These are phyloP conservation scores for Agrotis clavis DNA, from an alignment of 2,888 invertebrate genomes.

Conservation along the genomic window DNA sequence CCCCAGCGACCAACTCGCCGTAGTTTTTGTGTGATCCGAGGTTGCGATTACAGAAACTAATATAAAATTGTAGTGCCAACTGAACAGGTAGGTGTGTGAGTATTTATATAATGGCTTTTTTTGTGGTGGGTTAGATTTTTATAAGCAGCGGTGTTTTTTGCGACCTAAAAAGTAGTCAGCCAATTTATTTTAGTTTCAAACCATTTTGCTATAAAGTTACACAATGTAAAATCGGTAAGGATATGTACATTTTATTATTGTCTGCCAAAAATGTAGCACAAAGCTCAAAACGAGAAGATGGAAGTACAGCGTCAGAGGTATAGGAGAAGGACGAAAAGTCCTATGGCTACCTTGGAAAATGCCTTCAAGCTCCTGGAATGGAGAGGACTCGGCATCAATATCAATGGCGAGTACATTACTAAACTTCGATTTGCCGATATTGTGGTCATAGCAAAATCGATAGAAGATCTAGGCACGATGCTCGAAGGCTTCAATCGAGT, in stretches of 20 bases:
- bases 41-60: constrained; percentile 65
- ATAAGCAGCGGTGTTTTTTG: constrained; percentile 25
- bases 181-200: constrained; percentile 15
- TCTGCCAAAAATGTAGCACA: constrained; percentile 1
- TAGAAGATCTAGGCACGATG: too few species aligned
- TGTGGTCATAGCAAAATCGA: too few species aligned
- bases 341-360: too few species aligned
- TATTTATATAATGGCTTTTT: constrained; percentile 34
- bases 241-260: neutral
- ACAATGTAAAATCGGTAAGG: constrained; percentile 5
- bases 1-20: constrained; percentile 66
- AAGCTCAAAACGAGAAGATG: too few species aligned
- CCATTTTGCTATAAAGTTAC: neutral
- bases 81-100: constrained; percentile 21
- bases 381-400: too few species aligned
- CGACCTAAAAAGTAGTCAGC: constrained; percentile 27
- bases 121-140: constrained; percentile 10
- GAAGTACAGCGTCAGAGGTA: too few species aligned
- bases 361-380: too few species aligned
- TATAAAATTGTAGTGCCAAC: constrained; percentile 64
- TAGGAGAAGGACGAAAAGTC: too few species aligned
- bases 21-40: constrained; percentile 71
- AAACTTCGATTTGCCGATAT: too few species aligned
- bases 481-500: too few species aligned
- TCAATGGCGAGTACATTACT: too few species aligned